Evolutionary conservation across 1,140 invertebrate species (phyloP).

Genomic region (Lineus longissimus): DNA sequence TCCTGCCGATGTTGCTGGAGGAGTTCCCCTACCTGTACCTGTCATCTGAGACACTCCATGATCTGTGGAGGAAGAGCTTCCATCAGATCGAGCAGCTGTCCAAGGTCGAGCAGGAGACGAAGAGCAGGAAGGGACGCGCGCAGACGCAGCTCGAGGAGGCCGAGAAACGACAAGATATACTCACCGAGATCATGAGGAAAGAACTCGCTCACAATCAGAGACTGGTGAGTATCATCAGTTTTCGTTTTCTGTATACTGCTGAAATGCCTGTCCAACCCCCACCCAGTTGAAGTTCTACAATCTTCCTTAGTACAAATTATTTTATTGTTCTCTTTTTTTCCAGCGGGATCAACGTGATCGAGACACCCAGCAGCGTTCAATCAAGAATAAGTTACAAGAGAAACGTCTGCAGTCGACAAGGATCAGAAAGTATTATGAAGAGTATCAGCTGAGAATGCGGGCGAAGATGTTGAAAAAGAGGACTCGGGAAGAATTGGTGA

Average conservation of each 20-base stretch:
- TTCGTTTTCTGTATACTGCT: neutral
- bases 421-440: slow-evolving; percentile 49
- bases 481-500: slow-evolving; percentile 51
- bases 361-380: slow-evolving; percentile 30
- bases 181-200: slow-evolving; percentile 49
- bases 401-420: slow-evolving; percentile 46
- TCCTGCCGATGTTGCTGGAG: slow-evolving; percentile 43
- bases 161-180: slow-evolving; percentile 42
- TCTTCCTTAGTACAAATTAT: too few relatives aligned
- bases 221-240: slow-evolving; percentile 30
- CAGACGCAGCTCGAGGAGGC: slow-evolving; percentile 48
- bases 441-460: slow-evolving; percentile 45
- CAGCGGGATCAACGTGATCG: slow-evolving; percentile 46
- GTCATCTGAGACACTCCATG: slow-evolving; percentile 49
- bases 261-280: too few relatives aligned
- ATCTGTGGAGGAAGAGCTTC: slow-evolving; percentile 45
- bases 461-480: slow-evolving; percentile 49
- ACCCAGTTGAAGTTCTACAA: neutral
- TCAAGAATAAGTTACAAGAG: slow-evolving; percentile 44
- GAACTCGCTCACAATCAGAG: slow-evolving; percentile 44
- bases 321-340: too few relatives aligned
- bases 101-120: slow-evolving; percentile 37
- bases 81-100: slow-evolving; percentile 49
- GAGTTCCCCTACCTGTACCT: slow-evolving; percentile 51
- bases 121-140: slow-evolving; percentile 43